Evolutionary conservation across 2,113 vertebrate species (phyloP).

Genomic region (Tragelaphus imberbis): DNA sequence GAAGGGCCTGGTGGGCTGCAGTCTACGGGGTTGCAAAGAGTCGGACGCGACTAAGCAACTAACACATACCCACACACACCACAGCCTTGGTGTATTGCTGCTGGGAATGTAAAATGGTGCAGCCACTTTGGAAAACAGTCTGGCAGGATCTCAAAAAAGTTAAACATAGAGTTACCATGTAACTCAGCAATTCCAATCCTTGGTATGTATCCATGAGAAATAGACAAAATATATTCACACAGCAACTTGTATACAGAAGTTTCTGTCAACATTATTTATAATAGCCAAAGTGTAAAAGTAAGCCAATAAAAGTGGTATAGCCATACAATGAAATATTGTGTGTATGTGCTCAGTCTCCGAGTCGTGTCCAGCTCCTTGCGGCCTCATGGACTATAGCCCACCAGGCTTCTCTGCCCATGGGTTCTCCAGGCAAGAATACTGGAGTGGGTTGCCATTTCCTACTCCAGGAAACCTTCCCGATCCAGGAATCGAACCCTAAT

Average conservation of each 20-base stretch:
- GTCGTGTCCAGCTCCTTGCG: not conserved
- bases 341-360: not conserved
- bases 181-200: not conserved
- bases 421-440: not conserved
- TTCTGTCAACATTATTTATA: not conserved
- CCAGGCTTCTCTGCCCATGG: not conserved
- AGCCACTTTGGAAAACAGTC: not conserved
- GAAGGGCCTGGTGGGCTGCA: not conserved
- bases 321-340: not conserved
- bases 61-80: not conserved
- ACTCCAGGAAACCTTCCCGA: not conserved
- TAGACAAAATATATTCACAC: not conserved
- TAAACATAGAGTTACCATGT: not conserved
- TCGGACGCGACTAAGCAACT: accelerated
- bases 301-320: not conserved
- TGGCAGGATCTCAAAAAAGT: not conserved
- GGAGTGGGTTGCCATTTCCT: not conserved
- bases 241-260: not conserved
- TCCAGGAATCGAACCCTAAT: not conserved
- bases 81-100: not conserved
- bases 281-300: not conserved
- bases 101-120: not conserved
- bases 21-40: not conserved
- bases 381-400: accelerated
- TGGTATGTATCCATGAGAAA: not conserved